These are phyloP conservation scores for Latrodectus hesperus DNA, from an alignment of 2,888 invertebrate species.

Conservation along the genomic window DNA sequence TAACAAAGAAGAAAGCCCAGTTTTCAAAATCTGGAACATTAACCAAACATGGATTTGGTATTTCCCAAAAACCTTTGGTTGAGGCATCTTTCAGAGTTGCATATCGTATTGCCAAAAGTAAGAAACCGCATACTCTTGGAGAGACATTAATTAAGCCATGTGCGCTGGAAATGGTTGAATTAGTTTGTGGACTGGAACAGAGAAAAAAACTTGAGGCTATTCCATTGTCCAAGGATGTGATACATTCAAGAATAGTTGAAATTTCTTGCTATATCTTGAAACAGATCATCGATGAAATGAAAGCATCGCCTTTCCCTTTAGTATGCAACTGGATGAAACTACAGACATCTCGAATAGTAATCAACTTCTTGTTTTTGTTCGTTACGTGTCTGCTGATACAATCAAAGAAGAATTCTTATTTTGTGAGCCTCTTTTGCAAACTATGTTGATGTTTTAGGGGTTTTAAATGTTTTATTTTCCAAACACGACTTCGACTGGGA, in stretches of 20 bases:
- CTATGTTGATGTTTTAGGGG: slow-evolving; percentile 28
- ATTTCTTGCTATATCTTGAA: too few relatives aligned
- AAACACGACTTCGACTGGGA: slow-evolving; percentile 35
- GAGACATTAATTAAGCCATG: slow-evolving; percentile 61
- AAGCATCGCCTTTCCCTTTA: too few relatives aligned
- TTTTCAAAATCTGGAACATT: slow-evolving; percentile 34
- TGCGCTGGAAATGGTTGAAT: slow-evolving; percentile 53
- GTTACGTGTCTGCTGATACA: slow-evolving; percentile 39
- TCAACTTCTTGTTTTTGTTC: slow-evolving; percentile 49
- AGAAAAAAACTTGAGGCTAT: slow-evolving; percentile 53
- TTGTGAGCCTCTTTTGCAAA: slow-evolving; percentile 16
- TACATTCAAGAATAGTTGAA: too few relatives aligned
- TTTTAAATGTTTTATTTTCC: slow-evolving; percentile 1
- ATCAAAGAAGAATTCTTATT: slow-evolving; percentile 58
- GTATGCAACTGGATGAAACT: slow-evolving; percentile 1
- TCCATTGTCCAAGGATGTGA: too few relatives aligned
- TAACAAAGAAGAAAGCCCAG: slow-evolving; percentile 31
- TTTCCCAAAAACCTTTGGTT: slow-evolving; percentile 37
- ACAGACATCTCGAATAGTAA: slow-evolving; percentile 21
- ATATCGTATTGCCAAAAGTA: slow-evolving; percentile 59
- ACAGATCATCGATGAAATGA: too few relatives aligned
- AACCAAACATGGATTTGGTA: slow-evolving; percentile 47
- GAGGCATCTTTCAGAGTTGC: slow-evolving; percentile 56
- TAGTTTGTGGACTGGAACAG: slow-evolving; percentile 43
- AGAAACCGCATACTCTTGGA: slow-evolving; percentile 64